Conservation (phyloP, 2,888 invertebrate species). For the Petrophora chlorosata region DNA sequence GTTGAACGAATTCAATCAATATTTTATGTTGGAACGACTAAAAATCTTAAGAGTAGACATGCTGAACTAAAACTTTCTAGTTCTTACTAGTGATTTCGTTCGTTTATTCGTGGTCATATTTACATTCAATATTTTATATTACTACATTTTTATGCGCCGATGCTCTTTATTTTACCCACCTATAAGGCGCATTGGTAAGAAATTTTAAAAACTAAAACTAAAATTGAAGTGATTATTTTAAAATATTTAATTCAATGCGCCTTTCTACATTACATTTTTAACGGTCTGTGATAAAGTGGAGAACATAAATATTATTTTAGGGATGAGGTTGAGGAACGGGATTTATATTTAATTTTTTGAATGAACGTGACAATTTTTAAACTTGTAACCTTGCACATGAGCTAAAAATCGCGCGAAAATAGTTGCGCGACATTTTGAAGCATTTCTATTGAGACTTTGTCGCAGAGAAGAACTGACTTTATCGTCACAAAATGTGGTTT, state of each 20-base stretch:
- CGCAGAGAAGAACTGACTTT: not conserved
- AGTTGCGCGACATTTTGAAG: not conserved
- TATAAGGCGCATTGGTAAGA: slow-evolving; percentile 19
- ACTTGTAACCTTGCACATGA: too few species aligned
- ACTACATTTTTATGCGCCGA: slow-evolving; percentile 3
- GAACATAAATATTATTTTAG: slow-evolving; percentile 11
- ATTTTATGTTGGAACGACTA: too few species aligned
- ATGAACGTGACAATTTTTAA: too few species aligned
- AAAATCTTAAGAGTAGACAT: too few species aligned
- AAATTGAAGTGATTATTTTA: not conserved
- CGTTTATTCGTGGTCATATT: slow-evolving; percentile 2
- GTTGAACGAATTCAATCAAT: too few species aligned
- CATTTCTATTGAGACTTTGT: not conserved
- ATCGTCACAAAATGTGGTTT: too few species aligned
- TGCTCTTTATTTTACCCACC: slow-evolving; percentile 18
- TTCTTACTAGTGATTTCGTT: not conserved
- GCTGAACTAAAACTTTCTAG: too few species aligned
- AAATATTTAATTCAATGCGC: slow-evolving; percentile 10
- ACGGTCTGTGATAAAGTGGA: slow-evolving; percentile 25
- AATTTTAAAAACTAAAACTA: not conserved
- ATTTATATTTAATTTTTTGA: slow-evolving; percentile 2
- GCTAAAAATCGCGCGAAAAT: not conserved
- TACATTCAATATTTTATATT: slow-evolving; percentile 2
- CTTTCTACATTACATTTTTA: slow-evolving; percentile 14
- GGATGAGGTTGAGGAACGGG: not conserved